Evolutionary conservation across 2,888 invertebrate species (phyloP).

Genomic region (Exocentrus adspersus): DNA sequence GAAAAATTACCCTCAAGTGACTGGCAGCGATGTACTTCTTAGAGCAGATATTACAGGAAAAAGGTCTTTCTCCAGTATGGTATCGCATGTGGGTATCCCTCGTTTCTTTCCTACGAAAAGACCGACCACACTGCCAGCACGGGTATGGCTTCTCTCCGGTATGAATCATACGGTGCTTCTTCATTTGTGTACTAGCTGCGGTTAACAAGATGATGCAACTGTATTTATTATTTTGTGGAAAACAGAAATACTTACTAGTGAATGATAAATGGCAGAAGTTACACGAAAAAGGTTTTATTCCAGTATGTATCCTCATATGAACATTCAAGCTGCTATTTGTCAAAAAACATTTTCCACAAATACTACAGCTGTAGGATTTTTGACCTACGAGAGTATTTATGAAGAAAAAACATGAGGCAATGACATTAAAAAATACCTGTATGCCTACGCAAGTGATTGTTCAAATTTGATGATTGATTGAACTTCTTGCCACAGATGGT

Average conservation of each 20-base stretch:
- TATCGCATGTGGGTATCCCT: constrained; percentile 61
- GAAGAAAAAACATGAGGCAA: too few relatives aligned
- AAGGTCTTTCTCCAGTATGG: constrained; percentile 61
- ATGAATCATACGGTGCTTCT: constrained; percentile 59
- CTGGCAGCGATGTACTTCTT: constrained; percentile 61
- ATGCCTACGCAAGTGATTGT: constrained; percentile 57
- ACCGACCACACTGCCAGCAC: constrained; percentile 62
- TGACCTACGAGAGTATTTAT: constrained; percentile 47
- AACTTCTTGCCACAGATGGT: constrained; percentile 59
- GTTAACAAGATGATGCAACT: constrained; percentile 20
- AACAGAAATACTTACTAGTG: constrained; percentile 56
- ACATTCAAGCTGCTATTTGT: constrained; percentile 56
- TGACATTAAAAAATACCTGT: constrained; percentile 49
- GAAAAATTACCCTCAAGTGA: constrained; percentile 56
- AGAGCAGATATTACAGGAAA: constrained; percentile 57
- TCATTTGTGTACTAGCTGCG: constrained; percentile 59
- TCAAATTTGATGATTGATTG: constrained; percentile 58
- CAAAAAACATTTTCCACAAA: constrained; percentile 58
- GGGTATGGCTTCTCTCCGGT: constrained; percentile 61
- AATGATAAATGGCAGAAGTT: constrained; percentile 56
- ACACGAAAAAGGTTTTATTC: constrained; percentile 59
- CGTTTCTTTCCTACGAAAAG: constrained; percentile 61
- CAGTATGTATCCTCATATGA: constrained; percentile 59
- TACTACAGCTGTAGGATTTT: constrained; percentile 56
- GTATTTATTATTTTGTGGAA: not conserved